Evolutionary conservation across 2,797 vertebrate genomes (phyloP).

Genomic region (Thripadectes ignobilis): DNA sequence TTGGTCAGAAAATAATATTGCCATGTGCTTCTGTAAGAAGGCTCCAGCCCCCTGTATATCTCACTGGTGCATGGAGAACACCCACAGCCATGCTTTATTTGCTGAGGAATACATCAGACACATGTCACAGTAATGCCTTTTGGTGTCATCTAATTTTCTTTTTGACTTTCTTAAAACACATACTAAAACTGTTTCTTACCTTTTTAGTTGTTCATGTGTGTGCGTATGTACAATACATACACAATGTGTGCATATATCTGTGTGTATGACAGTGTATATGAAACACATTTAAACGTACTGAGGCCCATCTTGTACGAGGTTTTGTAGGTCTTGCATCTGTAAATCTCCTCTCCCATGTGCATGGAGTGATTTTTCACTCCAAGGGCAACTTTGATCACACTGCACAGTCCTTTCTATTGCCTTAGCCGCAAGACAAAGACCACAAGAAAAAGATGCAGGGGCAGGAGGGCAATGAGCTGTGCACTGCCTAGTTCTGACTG

Average conservation of each 20-base stretch:
- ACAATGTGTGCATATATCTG: background rate
- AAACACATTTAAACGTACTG: background rate
- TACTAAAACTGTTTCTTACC: background rate
- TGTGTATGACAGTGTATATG: background rate
- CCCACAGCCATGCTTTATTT: background rate
- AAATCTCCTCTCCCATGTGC: background rate
- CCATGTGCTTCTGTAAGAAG: background rate
- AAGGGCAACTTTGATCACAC: background rate
- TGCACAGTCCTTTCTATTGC: rapidly evolving
- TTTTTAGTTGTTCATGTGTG: background rate
- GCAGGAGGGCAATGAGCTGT: background rate
- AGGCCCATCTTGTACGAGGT: background rate
- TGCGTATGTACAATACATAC: background rate
- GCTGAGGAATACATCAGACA: background rate
- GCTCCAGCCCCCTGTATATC: background rate
- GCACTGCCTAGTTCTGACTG: background rate
- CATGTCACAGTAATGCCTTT: rapidly evolving
- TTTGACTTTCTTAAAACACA: background rate
- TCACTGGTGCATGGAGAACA: background rate
- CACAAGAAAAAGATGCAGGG: rapidly evolving
- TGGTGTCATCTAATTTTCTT: background rate
- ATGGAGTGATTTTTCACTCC: background rate
- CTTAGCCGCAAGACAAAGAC: background rate
- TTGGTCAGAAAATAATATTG: background rate
- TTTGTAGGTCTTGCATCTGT: background rate